phyloP scores from a whole-genome alignment of 2,888 invertebrate species.

The Parnassius mnemosyne region DNA sequence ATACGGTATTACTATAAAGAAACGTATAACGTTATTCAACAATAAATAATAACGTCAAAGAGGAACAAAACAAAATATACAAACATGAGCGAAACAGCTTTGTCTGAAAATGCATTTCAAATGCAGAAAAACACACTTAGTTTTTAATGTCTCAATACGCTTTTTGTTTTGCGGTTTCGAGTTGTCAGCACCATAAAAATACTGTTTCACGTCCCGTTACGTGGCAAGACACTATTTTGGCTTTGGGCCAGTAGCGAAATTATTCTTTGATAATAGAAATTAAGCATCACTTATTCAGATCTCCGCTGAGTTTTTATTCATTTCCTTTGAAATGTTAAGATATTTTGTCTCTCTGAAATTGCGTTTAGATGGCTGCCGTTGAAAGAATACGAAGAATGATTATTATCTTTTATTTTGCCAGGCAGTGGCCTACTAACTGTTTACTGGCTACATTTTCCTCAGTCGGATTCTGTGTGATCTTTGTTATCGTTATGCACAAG shows the following conservation, averaged over 20 bases:
- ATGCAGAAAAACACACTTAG: constrained; percentile 25
- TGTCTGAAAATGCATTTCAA: constrained; percentile 24
- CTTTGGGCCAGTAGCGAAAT: constrained; percentile 20
- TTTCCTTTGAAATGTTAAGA: neutral
- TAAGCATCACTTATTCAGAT: constrained; percentile 14
- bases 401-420: too few species aligned
- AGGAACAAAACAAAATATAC: constrained; percentile 13
- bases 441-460: too few species aligned
- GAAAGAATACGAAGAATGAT: neutral
- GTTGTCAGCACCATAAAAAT: constrained; percentile 16
- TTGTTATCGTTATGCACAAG: too few species aligned
- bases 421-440: too few species aligned
- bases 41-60: constrained; percentile 18
- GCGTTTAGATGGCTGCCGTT: constrained; percentile 14
- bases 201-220: constrained; percentile 10
- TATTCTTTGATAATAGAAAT: constrained; percentile 25
- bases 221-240: constrained; percentile 15
- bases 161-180: constrained; percentile 15
- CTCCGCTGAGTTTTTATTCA: constrained; percentile 1
- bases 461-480: too few species aligned
- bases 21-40: constrained; percentile 7
- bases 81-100: constrained; percentile 8
- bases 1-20: neutral
- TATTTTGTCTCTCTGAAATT: constrained; percentile 12
- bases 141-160: constrained; percentile 24